These are phyloP conservation scores for Sinocyclocheilus grahami DNA, from an alignment of 2,113 vertebrate genomes.

Conservation along the genomic window DNA sequence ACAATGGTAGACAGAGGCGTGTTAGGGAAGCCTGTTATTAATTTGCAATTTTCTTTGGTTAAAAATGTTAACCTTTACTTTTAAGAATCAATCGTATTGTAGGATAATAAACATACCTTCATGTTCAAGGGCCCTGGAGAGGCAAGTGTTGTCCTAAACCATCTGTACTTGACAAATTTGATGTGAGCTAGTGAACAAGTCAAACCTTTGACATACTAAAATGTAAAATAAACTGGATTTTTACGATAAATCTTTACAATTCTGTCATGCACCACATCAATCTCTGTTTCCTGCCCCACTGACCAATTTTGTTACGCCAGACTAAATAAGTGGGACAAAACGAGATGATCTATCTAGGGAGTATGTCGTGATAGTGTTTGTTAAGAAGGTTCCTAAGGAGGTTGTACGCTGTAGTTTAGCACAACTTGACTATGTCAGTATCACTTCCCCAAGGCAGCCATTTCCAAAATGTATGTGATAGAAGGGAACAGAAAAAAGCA, in stretches of 20 bases:
- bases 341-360: slow-evolving; percentile 38
- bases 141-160: neutral
- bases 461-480: slow-evolving; percentile 32
- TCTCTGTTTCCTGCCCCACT: slow-evolving; percentile 15
- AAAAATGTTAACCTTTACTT: neutral
- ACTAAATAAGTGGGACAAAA: slow-evolving; percentile 42
- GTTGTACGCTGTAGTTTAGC: slow-evolving; percentile 31
- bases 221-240: neutral
- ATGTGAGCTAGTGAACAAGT: neutral
- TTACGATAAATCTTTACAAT: neutral
- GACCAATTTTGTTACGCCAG: slow-evolving; percentile 20
- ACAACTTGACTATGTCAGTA: slow-evolving; percentile 43
- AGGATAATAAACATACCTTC: neutral
- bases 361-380: slow-evolving; percentile 32
- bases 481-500: slow-evolving; percentile 24
- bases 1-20: neutral
- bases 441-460: neutral
- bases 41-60: neutral
- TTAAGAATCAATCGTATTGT: neutral
- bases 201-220: neutral
- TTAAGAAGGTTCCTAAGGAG: slow-evolving; percentile 14
- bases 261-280: slow-evolving; percentile 33
- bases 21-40: neutral
- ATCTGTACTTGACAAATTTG: neutral
- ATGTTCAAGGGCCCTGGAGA: neutral